Percentiles rank a stretch among this genome's conserved stretches.
These are phyloP conservation scores for Tauraco erythrolophus DNA, from an alignment of 2,113 vertebrate genomes.

Conservation along the genomic window DNA sequence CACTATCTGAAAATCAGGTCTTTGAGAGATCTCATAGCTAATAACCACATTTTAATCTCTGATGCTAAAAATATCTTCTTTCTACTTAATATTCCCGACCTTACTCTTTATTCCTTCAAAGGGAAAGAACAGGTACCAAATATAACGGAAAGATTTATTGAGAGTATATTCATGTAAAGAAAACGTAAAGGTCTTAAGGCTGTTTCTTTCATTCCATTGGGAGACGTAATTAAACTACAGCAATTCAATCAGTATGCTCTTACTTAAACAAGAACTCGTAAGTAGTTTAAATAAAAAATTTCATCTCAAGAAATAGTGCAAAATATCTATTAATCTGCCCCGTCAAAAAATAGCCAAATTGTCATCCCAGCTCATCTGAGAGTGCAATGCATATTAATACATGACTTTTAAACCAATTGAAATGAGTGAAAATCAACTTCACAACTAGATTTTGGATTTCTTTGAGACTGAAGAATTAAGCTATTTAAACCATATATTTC, in stretches of 20 bases:
- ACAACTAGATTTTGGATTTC: neutral
- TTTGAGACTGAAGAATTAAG: neutral
- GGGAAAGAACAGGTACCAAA: neutral
- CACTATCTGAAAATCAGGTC: neutral
- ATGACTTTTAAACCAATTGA: neutral
- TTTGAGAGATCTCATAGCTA: neutral
- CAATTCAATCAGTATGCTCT: conserved; percentile 25
- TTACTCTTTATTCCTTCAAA: neutral
- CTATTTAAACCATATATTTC: neutral
- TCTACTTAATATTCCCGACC: neutral
- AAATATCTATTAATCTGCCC: conserved; percentile 6
- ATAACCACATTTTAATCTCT: neutral
- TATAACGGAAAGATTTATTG: neutral
- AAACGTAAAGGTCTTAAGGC: neutral
- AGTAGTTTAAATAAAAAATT: conserved; percentile 4
- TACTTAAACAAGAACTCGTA: conserved; percentile 22
- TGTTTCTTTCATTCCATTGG: neutral
- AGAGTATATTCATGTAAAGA: neutral
- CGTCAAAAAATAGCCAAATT: neutral
- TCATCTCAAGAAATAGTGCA: neutral
- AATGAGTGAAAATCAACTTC: neutral
- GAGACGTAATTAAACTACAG: neutral
- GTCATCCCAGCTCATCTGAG: neutral
- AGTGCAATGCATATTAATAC: neutral
- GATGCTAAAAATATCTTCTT: neutral